Evolutionary conservation across 2,888 invertebrate species (phyloP).

Genomic region (Octonoba sinensis): DNA sequence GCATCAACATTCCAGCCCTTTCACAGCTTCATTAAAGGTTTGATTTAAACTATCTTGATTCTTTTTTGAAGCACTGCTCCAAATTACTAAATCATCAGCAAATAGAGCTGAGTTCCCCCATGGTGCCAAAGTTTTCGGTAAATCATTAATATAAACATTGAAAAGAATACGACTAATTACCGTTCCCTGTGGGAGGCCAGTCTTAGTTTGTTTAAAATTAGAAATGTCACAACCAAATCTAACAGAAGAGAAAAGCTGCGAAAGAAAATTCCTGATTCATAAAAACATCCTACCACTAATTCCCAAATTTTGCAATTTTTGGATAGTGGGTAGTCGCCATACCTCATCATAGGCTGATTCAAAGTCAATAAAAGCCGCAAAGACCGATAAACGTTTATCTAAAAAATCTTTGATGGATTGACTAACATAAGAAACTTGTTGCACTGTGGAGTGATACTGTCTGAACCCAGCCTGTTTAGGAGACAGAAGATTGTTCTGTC

Average conservation of each 20-base stretch:
- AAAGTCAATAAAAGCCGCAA: constrained; percentile 5
- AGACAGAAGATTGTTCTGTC: constrained; percentile 1
- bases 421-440: not conserved
- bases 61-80: not conserved
- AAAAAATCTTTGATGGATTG: constrained; percentile 7
- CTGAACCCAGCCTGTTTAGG: constrained; percentile 4
- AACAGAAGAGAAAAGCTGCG: not conserved
- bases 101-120: not conserved
- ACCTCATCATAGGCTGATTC: constrained; percentile 12
- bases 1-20: not conserved
- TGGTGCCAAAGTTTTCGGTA: not conserved
- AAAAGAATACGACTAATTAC: constrained; percentile 12
- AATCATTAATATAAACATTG: constrained; percentile 4
- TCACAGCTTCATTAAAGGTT: not conserved
- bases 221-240: not conserved
- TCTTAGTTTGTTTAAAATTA: constrained; percentile 11
- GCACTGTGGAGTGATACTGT: not conserved
- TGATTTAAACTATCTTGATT: not conserved
- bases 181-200: constrained; percentile 7
- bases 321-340: not conserved
- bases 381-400: not conserved
- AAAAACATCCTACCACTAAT: not conserved
- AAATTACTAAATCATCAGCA: not conserved
- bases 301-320: constrained; percentile 1
- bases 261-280: constrained; percentile 9